phyloP scores from a whole-genome alignment of 1,140 invertebrate genomes.

The Brachystomella parvula region DNA sequence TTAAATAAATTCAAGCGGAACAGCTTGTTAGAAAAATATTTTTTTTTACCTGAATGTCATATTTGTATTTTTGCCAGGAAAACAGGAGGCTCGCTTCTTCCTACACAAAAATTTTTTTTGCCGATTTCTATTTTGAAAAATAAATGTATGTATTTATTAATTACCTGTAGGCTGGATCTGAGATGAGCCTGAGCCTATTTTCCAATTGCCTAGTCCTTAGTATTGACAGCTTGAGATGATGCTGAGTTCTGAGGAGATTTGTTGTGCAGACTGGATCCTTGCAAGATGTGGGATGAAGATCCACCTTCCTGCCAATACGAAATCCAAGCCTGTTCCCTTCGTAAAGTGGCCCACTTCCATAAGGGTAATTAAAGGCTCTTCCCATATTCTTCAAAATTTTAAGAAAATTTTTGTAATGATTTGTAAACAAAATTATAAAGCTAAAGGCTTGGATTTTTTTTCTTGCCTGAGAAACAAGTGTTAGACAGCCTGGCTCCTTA shows the following conservation, averaged over 20 bases:
- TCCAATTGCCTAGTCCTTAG: constrained; percentile 28
- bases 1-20: neutral
- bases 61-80: constrained; percentile 23
- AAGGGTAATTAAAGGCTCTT: constrained; percentile 26
- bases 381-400: constrained; percentile 32
- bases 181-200: constrained; percentile 29
- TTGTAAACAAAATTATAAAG: neutral
- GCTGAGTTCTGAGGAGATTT: constrained; percentile 32
- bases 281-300: constrained; percentile 20
- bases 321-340: constrained; percentile 24
- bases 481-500: constrained; percentile 30
- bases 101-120: neutral
- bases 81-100: constrained; percentile 24
- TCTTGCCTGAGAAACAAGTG: constrained; percentile 34
- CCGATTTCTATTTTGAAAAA: neutral
- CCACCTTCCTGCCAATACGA: constrained; percentile 22
- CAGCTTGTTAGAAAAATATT: neutral
- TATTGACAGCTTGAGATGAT: constrained; percentile 30
- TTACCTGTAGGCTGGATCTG: constrained; percentile 21
- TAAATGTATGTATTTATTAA: neutral
- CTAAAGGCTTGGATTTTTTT: too few species aligned
- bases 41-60: constrained; percentile 27
- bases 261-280: constrained; percentile 26
- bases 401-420: neutral
- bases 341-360: constrained; percentile 23